Conservation (phyloP, 2,113 vertebrate genomes). For the Platanista minor region DNA sequence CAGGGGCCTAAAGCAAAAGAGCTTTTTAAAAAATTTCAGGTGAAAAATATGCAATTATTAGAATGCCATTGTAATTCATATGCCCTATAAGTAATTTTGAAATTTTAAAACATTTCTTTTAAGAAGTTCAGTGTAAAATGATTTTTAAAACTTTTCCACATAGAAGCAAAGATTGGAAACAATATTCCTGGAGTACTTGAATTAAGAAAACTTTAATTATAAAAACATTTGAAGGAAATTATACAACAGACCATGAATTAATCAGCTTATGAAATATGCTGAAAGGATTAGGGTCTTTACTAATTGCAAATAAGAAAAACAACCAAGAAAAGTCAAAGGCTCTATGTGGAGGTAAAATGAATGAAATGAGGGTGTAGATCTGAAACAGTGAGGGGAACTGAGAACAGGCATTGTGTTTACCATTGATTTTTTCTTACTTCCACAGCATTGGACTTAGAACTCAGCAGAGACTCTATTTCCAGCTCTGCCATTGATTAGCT, state of each 20-base stretch:
- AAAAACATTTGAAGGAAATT: not conserved
- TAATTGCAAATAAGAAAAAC: not conserved
- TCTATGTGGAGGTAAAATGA: not conserved
- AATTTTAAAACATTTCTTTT: not conserved
- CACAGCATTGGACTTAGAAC: not conserved
- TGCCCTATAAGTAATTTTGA: not conserved
- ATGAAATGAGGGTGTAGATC: rapidly evolving
- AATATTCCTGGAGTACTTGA: not conserved
- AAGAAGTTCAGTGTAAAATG: not conserved
- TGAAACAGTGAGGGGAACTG: not conserved
- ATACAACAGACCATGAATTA: not conserved
- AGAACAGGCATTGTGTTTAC: not conserved
- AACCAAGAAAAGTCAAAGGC: not conserved
- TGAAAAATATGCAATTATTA: not conserved
- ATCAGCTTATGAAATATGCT: not conserved
- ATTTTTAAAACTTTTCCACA: not conserved
- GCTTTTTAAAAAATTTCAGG: not conserved
- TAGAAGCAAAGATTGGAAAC: not conserved
- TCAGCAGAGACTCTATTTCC: not conserved
- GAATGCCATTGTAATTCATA: not conserved
- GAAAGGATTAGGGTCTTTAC: not conserved
- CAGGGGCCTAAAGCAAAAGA: not conserved
- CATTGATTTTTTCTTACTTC: not conserved
- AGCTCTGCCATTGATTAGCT: not conserved
- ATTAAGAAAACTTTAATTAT: not conserved